Base-by-base conservation (phyloP, 2,113 vertebrate species). In the Junco hyemalis region DNA sequence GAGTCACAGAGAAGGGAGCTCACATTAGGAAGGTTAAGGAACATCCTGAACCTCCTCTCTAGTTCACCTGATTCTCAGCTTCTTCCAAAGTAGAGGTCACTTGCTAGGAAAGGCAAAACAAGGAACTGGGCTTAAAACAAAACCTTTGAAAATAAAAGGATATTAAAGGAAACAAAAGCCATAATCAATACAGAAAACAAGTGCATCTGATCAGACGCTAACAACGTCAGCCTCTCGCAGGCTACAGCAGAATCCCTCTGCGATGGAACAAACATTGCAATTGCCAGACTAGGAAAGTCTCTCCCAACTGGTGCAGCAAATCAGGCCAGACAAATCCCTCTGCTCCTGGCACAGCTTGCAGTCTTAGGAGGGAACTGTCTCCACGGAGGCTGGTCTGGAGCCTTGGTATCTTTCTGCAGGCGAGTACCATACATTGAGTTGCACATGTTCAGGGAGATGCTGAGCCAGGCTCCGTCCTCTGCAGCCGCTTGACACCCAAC, bases 171-270 rank as follows among this genome's bases (percentile, higher is more conserved):
- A 97, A 96, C 81, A 94, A 97, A 96, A 95, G 95, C 94, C 95
- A 90, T 94, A 80, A 95, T 83, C 90, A 92, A 96, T 86, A 97
- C 90, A 92, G 84, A 97, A 98, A 96, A 92, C 78, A 97, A 97
- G 96, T 68, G 83, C 87, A 96, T 92, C 90, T 76, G 69, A 88
- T 94, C 66, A 94, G 93, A 96, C 15, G 35, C 91, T 42, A 83
- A 87, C 78, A 82, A 71, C 1, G 0, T 78, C 89, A 92, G 88
- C 92, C 91, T 95, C 80, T 79, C 1, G 0, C 65, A 86, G 95
- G 93, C 90, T 88, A 83, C 76, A 78, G 78, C 80, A 73, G 64
- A 94, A 77, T 69, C 86, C 74, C 56, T 90, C 93, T 86, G 90
- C 29, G 8, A 76, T 20, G 36, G 65, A 83, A 85, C 81, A 73